Base-by-base conservation (phyloP, 2,888 invertebrate species). In the Gymnoscelis rufifasciata region DNA sequence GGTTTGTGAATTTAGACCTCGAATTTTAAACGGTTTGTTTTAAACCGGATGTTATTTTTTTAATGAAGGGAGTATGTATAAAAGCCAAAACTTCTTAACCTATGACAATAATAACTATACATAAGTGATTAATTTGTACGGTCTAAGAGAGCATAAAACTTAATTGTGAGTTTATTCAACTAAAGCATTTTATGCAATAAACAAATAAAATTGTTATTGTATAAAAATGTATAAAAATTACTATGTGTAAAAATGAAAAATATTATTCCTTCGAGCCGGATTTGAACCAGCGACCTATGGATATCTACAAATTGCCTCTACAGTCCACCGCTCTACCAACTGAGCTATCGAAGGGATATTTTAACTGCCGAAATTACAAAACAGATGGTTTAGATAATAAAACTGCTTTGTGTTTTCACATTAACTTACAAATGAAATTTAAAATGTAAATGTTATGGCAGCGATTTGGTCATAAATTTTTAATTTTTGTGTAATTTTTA, bases 271-370 rank as follows among this genome's bases (percentile, higher is more conserved):
- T 90, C 90, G 90, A 90, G 89, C 90, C 90, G 90, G 90, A 90
- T 90, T 90, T 91, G 90, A 90, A 90, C 90, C 90, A 90, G 90
- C 89, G 90, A 90, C 90, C 90, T 90, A 90, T 90, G 90, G 90
- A 90, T 90, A 42, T 39, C 80, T 62, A 64, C 35, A 35, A 19
- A 19, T 26, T 19, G 7, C 48, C 60, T 52, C 88, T 88, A 88
- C 88, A 88, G 88, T 88, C 88, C 88, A 88, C 88, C 88, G 88
- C 88, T 88, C 88, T 88, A 88, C 88, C 88, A 88, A 88, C 88
- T 88, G 88, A 88, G 88, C 88, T 88, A 88, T 88, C 88, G 88
- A 88, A 88, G 88, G 88, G 60, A 51, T 1, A 0, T 0, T 0
- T 0, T 0, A 0, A 0, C 0, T 0, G 0, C 0, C 19, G 49